These are phyloP conservation scores for Globicephala melas DNA, from an alignment of 2,113 vertebrate genomes.

Conservation along the genomic window DNA sequence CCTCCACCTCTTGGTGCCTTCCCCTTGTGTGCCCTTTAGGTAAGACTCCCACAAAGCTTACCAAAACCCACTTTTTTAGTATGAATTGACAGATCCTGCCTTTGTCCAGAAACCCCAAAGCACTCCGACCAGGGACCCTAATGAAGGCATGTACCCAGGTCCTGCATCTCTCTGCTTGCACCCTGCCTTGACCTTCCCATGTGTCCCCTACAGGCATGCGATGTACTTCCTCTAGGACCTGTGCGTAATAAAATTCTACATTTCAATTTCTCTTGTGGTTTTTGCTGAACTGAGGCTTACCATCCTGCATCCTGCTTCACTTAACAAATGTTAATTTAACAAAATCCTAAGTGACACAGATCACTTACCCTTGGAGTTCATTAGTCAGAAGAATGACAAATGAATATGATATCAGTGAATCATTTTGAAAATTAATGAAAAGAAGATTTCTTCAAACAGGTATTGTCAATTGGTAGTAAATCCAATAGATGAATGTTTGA, in stretches of 20 bases:
- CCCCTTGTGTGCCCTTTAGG: background rate
- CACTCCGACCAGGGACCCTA: background rate
- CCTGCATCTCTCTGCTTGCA: background rate
- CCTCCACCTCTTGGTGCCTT: background rate
- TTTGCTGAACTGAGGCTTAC: background rate
- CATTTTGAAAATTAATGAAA: background rate
- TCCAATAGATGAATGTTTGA: background rate
- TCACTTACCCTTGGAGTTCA: background rate
- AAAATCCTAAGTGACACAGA: background rate
- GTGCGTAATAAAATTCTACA: background rate
- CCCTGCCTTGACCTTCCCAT: background rate
- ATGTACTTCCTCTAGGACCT: background rate
- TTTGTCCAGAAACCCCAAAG: background rate
- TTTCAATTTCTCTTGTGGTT: background rate
- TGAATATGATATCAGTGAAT: background rate
- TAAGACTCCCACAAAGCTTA: background rate
- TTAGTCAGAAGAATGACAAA: background rate
- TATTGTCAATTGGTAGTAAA: background rate
- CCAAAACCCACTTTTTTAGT: background rate
- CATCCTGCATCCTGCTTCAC: background rate
- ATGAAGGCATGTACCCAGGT: background rate
- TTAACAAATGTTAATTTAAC: background rate
- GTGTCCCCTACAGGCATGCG: accelerated
- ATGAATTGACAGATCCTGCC: background rate
- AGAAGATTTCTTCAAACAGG: background rate